phyloP scores from a whole-genome alignment of 2,888 invertebrate genomes.

The Megastigmus dorsalis region DNA sequence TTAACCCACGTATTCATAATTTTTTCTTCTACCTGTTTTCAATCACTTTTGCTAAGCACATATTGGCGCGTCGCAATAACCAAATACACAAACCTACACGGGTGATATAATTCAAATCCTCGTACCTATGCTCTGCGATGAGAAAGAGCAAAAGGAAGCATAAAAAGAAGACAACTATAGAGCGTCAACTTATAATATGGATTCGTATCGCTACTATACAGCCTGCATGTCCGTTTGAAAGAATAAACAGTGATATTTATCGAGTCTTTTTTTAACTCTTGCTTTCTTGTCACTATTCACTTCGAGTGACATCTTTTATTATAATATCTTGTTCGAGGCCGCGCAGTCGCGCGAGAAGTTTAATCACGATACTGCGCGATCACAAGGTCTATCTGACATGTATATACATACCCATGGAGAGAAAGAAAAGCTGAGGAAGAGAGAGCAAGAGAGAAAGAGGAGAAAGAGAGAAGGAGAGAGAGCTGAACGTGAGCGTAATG shows the following conservation, averaged over 20 bases:
- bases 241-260: no score
- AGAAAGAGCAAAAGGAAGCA: not conserved
- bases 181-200: constrained; percentile 36
- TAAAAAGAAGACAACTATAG: constrained; percentile 14
- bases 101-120: constrained; percentile 17
- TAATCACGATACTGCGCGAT: not conserved
- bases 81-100: not conserved
- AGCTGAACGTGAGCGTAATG: not conserved
- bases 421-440: not conserved
- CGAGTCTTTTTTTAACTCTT: not conserved
- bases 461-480: not conserved
- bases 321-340: not conserved
- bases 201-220: not conserved
- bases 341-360: constrained; percentile 8
- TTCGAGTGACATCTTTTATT: not conserved
- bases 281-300: not conserved
- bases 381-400: not conserved
- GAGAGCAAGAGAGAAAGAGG: not conserved
- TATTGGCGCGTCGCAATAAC: not conserved
- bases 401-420: no score
- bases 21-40: constrained; percentile 6
- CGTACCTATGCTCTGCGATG: not conserved
- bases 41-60: not conserved
- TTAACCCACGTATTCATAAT: no score
- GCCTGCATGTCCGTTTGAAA: no score